Evolutionary conservation across 2,113 vertebrate genomes (phyloP).

Genomic region (Bostrychus sinensis): DNA sequence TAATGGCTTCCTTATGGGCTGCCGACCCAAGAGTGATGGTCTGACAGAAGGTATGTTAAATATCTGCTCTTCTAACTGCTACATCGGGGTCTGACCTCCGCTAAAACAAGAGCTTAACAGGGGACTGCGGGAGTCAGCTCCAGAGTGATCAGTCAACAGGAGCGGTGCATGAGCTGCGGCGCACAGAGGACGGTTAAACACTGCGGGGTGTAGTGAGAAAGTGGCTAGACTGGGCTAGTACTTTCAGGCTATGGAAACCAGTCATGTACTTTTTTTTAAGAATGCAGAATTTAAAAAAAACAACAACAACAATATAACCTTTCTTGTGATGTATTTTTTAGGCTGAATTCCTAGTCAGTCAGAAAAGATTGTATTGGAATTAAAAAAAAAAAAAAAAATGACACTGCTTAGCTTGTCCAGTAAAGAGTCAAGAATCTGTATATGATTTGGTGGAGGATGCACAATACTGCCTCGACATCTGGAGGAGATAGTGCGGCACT

Average conservation of each 20-base stretch:
- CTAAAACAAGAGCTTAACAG: constrained; percentile 78
- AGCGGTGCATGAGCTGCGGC: constrained; percentile 52
- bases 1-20: constrained; percentile 87
- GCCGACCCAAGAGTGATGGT: constrained; percentile 79
- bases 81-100: constrained; percentile 78
- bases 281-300: too few species aligned
- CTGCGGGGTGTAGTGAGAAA: constrained; percentile 39
- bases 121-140: constrained; percentile 74
- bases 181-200: constrained; percentile 26
- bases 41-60: constrained; percentile 89
- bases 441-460: too few species aligned
- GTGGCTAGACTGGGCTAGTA: constrained; percentile 21
- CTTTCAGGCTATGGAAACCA: not conserved
- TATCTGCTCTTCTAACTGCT: constrained; percentile 78
- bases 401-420: too few species aligned
- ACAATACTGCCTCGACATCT: too few species aligned
- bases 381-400: too few species aligned
- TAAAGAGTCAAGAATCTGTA: too few species aligned
- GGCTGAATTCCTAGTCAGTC: too few species aligned
- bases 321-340: too few species aligned
- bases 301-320: too few species aligned
- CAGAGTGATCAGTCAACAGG: constrained; percentile 76
- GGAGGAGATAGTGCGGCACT: too few species aligned
- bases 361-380: too few species aligned
- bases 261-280: too few species aligned